Base-by-base conservation (phyloP, 2,797 vertebrate species). In the Melanotaenia boesemani region DNA sequence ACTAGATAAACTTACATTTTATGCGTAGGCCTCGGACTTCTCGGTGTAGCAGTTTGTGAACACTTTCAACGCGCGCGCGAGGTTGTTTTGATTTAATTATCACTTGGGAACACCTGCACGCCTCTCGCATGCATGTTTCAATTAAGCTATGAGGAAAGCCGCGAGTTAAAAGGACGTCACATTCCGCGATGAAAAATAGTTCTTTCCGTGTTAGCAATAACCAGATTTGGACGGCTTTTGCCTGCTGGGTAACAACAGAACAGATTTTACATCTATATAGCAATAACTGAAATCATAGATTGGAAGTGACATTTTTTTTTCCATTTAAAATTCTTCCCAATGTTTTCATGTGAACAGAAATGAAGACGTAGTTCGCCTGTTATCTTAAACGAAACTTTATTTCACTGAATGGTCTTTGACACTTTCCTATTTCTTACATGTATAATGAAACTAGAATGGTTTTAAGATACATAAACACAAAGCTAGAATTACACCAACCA, bases 381-480 rank as follows among this genome's bases (percentile, higher is more conserved):
- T 93, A 92, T 93, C 91, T 93, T 92, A 93, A 94, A 94, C 90
- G 89, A 96, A 96, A 93, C 95, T 96, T 97, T 97, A 97, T 98
- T 97, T 96, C 95, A 96, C 95, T 97, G 94, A 95, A 96, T 95
- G 96, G 88, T 96, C 93, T 96, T 97, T 96, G 97, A 97, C 96
- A 97, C 94, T 95, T 96, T 97, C 96, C 96, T 96, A 96, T 97
- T 97, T 96, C 95, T 96, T 96, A 94, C 85, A 93, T 96, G 94
- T 96, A 95, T 94, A 96, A 96, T 97, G 96, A 97, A 97, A 96
- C 96, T 96, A 97, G 95, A 97, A 96, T 95, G 95, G 95, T 95
- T 93, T 97, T 95, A 96, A 97, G 97, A 96, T 96, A 97, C 96
- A 97, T 96, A 91, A 93, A 98, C 96, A 98, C 95, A 96, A 97